Conservation (phyloP, 2,888 invertebrate genomes). For the Nomada flava region DNA sequence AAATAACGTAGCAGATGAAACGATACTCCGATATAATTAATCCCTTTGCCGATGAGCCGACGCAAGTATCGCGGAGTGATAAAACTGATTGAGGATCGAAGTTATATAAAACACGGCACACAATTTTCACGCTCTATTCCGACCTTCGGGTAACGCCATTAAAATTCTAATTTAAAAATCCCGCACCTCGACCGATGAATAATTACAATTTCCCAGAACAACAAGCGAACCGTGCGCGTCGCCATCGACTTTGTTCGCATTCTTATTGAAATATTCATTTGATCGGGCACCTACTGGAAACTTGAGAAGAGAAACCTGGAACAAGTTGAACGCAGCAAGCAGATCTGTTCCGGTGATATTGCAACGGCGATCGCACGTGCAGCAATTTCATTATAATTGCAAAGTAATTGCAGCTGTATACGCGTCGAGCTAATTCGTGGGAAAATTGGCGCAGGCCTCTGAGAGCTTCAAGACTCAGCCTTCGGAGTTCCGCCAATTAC, state of each 20-base stretch:
- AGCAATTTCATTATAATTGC: neutral
- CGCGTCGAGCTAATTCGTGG: neutral
- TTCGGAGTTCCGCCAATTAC: neutral
- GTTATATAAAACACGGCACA: neutral
- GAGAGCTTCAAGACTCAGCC: neutral
- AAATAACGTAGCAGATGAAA: no score
- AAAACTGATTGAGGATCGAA: neutral
- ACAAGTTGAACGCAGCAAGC: no score
- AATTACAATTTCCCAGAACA: constrained; percentile 22
- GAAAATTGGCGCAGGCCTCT: neutral
- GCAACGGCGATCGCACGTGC: neutral
- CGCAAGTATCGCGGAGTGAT: neutral
- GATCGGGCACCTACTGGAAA: no score
- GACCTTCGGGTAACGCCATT: neutral
- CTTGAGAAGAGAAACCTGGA: no score
- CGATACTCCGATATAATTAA: no score
- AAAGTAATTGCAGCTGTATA: neutral
- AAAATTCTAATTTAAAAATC: constrained; percentile 18
- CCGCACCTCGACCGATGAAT: constrained; percentile 32
- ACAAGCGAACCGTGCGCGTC: neutral
- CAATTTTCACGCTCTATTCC: neutral
- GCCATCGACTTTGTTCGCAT: neutral
- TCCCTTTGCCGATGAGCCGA: neutral
- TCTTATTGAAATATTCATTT: constrained; percentile 1
- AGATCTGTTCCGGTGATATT: neutral